Base-by-base conservation (phyloP, 2,888 invertebrate species). In the Himalopsyche anomala region DNA sequence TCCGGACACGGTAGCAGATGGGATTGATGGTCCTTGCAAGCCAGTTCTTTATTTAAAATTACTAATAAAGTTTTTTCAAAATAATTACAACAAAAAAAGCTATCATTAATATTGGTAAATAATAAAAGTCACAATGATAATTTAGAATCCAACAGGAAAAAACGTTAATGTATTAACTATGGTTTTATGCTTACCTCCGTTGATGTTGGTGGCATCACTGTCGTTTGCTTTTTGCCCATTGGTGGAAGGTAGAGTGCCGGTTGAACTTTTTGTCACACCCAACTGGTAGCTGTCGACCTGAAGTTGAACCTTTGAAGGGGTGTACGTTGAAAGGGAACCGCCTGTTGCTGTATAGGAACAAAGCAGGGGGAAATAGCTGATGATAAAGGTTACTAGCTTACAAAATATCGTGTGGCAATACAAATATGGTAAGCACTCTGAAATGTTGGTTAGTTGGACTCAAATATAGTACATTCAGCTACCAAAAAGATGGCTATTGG, bases 261-360 rank as follows among this genome's bases (percentile, higher is more conserved):
- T 4, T 89, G 85, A 54, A 89, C 89, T 92, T 90, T 96, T 94
- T 89, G 96, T 96, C 86, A 97, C 94, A 84, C 98, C 98, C 88
- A 97, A 94, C 92, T 96, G 95, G 93, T 97, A 97, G 87, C 94
- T 93, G 89, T 94, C 94, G 90, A 92, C 94, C 89, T 94, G 93
- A 89, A 93, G 94, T 89, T 94, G 92, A 84, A 94, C 95, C 93
- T 96, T 96, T 93, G 96, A 95, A 87, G 98, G 97, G 90, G 97
- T 97, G 93, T 97, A 98, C 90, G 95, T 96, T 89, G 96, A 95
- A 91, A 98, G 93, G 90, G 95, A 96, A 89, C 97, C 97, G 91
- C 96, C 96, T 88, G 95, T 96, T 89, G 87, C 87, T 87, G 82
- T 28, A 42, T 42, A 45, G 80, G 79, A 42, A 82, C 38, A 79